Evolutionary conservation across 2,888 invertebrate species (phyloP).

Genomic region (Strigamia transsilvanica): DNA sequence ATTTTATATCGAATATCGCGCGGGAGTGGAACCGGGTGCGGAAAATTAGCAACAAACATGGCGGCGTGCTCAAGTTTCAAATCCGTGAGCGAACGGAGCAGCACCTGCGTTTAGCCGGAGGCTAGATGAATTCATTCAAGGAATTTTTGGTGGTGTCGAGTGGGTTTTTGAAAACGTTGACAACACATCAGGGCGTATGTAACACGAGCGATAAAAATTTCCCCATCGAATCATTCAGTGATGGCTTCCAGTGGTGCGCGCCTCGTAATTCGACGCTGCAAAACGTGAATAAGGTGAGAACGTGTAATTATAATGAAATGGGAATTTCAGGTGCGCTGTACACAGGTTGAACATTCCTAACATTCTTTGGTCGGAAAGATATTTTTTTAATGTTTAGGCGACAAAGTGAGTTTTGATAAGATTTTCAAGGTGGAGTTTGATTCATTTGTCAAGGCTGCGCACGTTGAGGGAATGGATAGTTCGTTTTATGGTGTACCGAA

Average conservation of each 20-base stretch:
- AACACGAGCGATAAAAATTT: slow-evolving; percentile 7
- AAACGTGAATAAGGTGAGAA: neutral
- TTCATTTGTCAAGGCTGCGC: neutral
- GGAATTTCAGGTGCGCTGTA: neutral
- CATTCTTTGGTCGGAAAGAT: neutral
- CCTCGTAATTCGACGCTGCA: neutral
- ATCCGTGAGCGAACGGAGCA: neutral
- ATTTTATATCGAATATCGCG: no score
- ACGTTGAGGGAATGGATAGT: neutral
- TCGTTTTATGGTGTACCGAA: neutral
- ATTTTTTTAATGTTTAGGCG: neutral
- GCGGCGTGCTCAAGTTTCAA: no score
- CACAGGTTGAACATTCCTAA: no score
- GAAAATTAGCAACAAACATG: no score
- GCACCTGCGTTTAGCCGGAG: neutral
- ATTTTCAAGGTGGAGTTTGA: neutral
- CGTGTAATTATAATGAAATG: neutral
- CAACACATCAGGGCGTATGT: slow-evolving; percentile 15
- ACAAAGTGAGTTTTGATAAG: neutral
- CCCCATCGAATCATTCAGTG: neutral
- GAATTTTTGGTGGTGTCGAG: slow-evolving; percentile 18
- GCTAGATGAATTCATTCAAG: slow-evolving; percentile 23
- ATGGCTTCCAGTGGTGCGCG: neutral
- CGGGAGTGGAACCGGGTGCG: no score
- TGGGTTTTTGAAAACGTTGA: slow-evolving; percentile 16